Base-by-base conservation (phyloP, 1,140 invertebrate species). In the Drosophila rhopaloa region DNA sequence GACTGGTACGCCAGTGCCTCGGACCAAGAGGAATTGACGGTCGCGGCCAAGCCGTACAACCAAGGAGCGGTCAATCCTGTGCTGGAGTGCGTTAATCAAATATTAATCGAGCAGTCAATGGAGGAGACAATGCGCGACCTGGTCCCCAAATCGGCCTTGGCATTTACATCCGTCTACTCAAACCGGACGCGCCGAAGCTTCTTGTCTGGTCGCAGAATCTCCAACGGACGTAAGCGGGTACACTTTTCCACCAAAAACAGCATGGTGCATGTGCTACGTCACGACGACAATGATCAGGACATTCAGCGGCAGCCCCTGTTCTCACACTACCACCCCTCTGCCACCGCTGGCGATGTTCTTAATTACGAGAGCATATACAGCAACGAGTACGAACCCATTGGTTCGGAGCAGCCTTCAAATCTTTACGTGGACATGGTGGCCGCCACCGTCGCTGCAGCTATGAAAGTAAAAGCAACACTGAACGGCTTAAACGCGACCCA, bases 51-150 rank as follows among this genome's bases (percentile, higher is more conserved):
- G 93, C 94, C 81, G 2, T 92, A 92, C 55, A 76, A 73, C 13
- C 72, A 83, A 13, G 82, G 79, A 53, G 90, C 91, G 62, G 94
- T 95, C 50, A 96, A 95, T 91, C 95, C 95, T 0, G 95, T 96
- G 2, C 88, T 96, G 9, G 95, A 96, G 80, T 96, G 95, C 80
- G 95, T 96, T 54, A 96, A 95, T 91, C 91, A 92, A 44, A 92
- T 92, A 35, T 44, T 92, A 19, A 55, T 92, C 6, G 91, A 92
- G 59, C 91, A 92, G 53, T 91, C 90, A 5, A 91, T 92, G 89
- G 91, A 92, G 47, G 24, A 24, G 24, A 24, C 24, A 24, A 24
- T 24, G 24, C 24, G 24, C 24, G 24, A 24, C 24, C 24, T 24
- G 24, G 24, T 24, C 24, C 24, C 24, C 24, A 24, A 24, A 24